These are phyloP conservation scores for Tethea ocularis DNA, from an alignment of 2,888 invertebrate species.

Conservation along the genomic window DNA sequence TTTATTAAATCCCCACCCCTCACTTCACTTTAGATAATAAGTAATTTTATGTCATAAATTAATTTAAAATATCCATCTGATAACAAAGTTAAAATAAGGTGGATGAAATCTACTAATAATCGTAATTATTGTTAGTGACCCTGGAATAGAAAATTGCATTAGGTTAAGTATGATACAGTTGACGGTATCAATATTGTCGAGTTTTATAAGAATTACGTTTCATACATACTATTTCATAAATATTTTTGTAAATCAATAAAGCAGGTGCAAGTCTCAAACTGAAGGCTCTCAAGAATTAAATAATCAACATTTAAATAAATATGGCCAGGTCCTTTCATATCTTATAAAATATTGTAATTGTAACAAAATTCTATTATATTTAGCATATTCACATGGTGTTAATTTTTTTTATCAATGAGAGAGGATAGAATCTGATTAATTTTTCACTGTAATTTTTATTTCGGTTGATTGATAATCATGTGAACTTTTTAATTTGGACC, in stretches of 20 bases:
- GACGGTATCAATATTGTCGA: constrained; percentile 43
- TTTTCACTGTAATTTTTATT: constrained; percentile 38
- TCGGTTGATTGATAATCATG: constrained; percentile 59
- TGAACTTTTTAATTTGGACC: constrained; percentile 62
- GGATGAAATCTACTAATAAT: constrained; percentile 75
- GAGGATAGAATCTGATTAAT: constrained; percentile 74
- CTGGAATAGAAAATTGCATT: constrained; percentile 58
- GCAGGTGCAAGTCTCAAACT: constrained; percentile 74
- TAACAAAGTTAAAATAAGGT: constrained; percentile 45
- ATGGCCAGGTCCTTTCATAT: constrained; percentile 34
- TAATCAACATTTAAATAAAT: constrained; percentile 47
- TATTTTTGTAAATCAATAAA: constrained; percentile 37
- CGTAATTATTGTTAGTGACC: constrained; percentile 51
- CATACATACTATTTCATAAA: constrained; percentile 38
- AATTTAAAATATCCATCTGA: constrained; percentile 48
- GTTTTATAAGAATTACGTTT: constrained; percentile 44
- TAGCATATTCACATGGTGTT: constrained; percentile 44
- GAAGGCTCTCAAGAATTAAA: constrained; percentile 42
- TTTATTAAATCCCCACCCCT: constrained; percentile 57
- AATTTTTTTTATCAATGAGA: constrained; percentile 43
- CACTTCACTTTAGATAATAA: constrained; percentile 54
- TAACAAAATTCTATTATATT: constrained; percentile 35
- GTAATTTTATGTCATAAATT: constrained; percentile 55
- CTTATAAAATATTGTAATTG: constrained; percentile 28
- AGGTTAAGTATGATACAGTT: constrained; percentile 58